Evolutionary conservation across 2,113 vertebrate genomes (phyloP).

Genomic region (Tauraco erythrolophus): DNA sequence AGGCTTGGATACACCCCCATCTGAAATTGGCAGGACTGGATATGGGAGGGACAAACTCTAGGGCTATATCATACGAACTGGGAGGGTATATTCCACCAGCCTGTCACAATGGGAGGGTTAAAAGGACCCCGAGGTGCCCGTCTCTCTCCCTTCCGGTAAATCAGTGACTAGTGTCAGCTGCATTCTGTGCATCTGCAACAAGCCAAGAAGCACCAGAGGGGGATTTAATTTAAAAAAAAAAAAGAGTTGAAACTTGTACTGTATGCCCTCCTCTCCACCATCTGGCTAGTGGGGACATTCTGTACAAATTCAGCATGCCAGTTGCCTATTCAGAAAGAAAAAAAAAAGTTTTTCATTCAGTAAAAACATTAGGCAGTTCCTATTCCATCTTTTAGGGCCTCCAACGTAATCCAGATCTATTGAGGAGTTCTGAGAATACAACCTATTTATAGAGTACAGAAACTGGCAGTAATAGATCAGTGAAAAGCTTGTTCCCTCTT

Average conservation of each 20-base stretch:
- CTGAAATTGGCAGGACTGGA: not conserved
- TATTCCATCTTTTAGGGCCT: not conserved
- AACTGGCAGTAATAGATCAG: not conserved
- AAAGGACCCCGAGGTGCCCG: not conserved
- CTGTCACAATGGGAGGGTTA: not conserved
- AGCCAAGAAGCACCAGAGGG: conserved; percentile 20
- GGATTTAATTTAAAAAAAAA: not conserved
- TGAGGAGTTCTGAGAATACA: not conserved
- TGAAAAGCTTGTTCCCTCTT: not conserved
- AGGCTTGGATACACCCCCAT: not conserved
- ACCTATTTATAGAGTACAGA: not conserved
- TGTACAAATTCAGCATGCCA: not conserved
- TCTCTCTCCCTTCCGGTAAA: not conserved
- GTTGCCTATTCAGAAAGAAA: not conserved
- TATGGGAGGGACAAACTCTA: not conserved
- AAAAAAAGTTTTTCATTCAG: not conserved
- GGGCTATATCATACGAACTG: not conserved
- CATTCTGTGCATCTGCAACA: not conserved
- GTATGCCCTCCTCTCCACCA: conserved; percentile 12
- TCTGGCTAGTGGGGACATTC: conserved; percentile 32
- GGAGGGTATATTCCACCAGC: not conserved
- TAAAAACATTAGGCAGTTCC: conserved; percentile 1
- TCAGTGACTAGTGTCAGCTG: not conserved
- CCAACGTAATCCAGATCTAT: not conserved
- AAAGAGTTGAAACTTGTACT: not conserved